Conservation (phyloP, 2,888 invertebrate species). For the Caenorhabditis sinica region DNA sequence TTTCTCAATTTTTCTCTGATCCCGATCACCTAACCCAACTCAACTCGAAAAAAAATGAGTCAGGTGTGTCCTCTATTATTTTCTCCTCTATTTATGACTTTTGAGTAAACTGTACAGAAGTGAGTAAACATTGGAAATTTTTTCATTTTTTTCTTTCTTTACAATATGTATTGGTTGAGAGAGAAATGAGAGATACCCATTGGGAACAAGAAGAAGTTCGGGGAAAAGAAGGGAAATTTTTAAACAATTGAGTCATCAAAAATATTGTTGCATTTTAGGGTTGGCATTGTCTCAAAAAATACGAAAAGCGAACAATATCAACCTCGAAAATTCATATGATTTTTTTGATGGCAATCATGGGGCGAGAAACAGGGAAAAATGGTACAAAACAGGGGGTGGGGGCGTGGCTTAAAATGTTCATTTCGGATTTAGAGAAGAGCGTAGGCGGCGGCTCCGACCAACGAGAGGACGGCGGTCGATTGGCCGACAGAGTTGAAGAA, state of each 20-base stretch:
- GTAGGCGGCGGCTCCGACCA: slow-evolving; percentile 55
- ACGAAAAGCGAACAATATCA: not conserved
- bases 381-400: not conserved
- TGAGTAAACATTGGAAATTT: not conserved
- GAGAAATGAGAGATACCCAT: slow-evolving; percentile 36
- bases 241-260: slow-evolving; percentile 33
- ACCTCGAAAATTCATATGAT: not conserved
- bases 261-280: slow-evolving; percentile 13
- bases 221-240: not conserved
- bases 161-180: not conserved
- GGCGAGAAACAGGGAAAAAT: not conserved
- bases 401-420: too few relatives aligned
- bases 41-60: not conserved
- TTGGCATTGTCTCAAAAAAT: slow-evolving; percentile 3
- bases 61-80: slow-evolving; percentile 9
- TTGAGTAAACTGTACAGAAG: slow-evolving; percentile 8
- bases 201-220: slow-evolving; percentile 5
- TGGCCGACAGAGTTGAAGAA: slow-evolving; percentile 58
- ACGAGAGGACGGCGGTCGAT: slow-evolving; percentile 45
- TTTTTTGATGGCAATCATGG: not conserved
- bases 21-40: slow-evolving; percentile 7
- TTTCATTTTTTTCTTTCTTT: not conserved
- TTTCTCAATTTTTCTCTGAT: not conserved
- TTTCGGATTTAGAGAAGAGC: slow-evolving; percentile 48
- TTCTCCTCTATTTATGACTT: slow-evolving; percentile 1